Evolutionary conservation across 2,888 invertebrate species (phyloP).

Genomic region (Operophtera brumata): DNA sequence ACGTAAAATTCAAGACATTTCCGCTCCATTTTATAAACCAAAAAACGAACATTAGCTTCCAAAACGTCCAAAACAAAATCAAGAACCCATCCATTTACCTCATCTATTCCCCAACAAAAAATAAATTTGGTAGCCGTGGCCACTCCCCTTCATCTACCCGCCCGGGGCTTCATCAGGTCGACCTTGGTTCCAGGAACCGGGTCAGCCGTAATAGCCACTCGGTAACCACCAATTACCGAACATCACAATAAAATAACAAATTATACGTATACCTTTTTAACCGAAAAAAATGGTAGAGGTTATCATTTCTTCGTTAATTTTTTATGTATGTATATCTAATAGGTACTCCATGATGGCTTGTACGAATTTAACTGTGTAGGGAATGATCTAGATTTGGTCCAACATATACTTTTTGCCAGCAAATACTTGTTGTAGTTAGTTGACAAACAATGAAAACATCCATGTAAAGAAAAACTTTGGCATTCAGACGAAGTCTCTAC

Average conservation of each 20-base stretch:
- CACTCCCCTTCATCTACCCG: conserved; percentile 56
- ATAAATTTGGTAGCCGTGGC: conserved; percentile 53
- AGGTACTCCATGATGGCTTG: no score
- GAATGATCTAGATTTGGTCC: no score
- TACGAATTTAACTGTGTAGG: no score
- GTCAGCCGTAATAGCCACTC: conserved; percentile 59
- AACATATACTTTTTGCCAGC: no score
- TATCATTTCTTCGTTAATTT: no score
- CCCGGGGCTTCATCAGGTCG: conserved; percentile 51
- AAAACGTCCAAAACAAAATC: conserved; percentile 31
- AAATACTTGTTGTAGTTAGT: no score
- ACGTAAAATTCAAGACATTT: neutral
- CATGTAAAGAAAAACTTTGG: no score
- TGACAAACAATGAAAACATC: no score
- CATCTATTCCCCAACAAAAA: conserved; percentile 35
- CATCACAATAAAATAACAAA: conserved; percentile 74
- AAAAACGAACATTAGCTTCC: conserved; percentile 28
- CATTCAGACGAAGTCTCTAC: no score
- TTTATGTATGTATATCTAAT: no score
- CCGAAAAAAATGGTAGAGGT: neutral
- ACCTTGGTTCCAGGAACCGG: conserved; percentile 64
- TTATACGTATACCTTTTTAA: conserved; percentile 56
- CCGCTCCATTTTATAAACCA: conserved; percentile 8
- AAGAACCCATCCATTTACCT: conserved; percentile 24
- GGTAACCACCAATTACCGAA: conserved; percentile 65